A percentile compares a stretch with the other conserved stretches of the same genome.
Evolutionary conservation across 2,113 vertebrate genomes (phyloP).

Genomic region (Megalops atlanticus): DNA sequence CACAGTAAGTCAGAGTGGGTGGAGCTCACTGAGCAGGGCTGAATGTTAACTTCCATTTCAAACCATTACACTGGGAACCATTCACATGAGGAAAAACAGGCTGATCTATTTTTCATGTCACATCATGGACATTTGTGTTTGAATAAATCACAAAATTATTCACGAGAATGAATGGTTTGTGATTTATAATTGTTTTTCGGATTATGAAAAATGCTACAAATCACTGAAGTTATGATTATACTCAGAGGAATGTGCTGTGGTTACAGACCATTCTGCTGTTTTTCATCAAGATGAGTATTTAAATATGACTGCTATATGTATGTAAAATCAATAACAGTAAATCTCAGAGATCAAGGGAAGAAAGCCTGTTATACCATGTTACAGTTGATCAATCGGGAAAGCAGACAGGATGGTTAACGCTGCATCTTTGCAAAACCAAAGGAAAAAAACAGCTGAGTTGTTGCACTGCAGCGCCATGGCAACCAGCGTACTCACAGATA

Average conservation of each 20-base stretch:
- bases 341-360: background rate
- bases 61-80: background rate
- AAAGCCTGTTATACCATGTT: background rate
- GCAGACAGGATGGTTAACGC: conserved; percentile 32
- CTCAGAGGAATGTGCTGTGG: background rate
- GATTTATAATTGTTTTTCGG: background rate
- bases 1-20: conserved; percentile 15
- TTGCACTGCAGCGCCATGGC: conserved; percentile 48
- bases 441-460: conserved; percentile 36
- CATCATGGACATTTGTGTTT: conserved; percentile 14
- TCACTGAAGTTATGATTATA: background rate
- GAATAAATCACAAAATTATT: background rate
- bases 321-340: background rate
- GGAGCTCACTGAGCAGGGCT: background rate
- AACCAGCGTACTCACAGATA: conserved; percentile 49
- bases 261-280: background rate
- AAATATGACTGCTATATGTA: background rate
- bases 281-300: background rate
- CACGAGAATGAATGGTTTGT: background rate
- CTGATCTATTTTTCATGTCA: conserved; percentile 15
- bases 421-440: conserved; percentile 33
- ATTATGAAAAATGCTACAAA: background rate
- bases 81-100: conserved; percentile 15
- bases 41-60: background rate
- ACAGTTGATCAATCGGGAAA: background rate